Conservation (phyloP, 2,888 invertebrate genomes). For the Amblyjoppa fuscipennis region DNA sequence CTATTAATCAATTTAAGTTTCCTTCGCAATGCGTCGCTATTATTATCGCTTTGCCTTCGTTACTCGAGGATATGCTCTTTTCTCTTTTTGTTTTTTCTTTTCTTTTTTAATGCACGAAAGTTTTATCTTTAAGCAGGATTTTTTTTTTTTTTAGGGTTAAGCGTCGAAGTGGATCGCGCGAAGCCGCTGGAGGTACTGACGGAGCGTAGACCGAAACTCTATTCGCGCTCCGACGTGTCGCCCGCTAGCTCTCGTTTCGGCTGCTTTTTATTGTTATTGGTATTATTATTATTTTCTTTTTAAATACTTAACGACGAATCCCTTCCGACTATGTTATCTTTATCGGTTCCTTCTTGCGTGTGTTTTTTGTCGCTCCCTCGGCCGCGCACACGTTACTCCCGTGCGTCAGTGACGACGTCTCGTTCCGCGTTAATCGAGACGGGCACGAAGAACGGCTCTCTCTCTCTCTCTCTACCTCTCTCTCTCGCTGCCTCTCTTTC, state of each 20-base stretch:
- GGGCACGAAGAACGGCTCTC: not conserved
- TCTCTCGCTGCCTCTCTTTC: not conserved
- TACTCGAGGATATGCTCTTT: not conserved
- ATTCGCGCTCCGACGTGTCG: slow-evolving; percentile 30
- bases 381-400: slow-evolving; percentile 30
- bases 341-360: not conserved
- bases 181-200: slow-evolving; percentile 16
- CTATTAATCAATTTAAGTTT: not conserved
- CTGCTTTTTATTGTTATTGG: not conserved
- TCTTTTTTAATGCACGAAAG: slow-evolving; percentile 23
- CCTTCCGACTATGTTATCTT: slow-evolving; percentile 10
- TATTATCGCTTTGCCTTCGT: slow-evolving; percentile 23
- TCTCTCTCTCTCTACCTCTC: not conserved
- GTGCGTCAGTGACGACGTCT: slow-evolving; percentile 1
- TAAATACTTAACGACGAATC: not conserved
- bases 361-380: slow-evolving; percentile 15
- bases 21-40: not conserved
- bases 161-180: slow-evolving; percentile 8
- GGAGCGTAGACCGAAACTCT: slow-evolving; percentile 31
- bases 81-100: not conserved
- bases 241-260: slow-evolving; percentile 31
- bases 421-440: not conserved
- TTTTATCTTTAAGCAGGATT: slow-evolving; percentile 1
- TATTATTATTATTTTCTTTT: not conserved
- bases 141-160: not conserved